Base-by-base conservation (phyloP, 2,797 vertebrate genomes). In the Hoplostethus mediterraneus region DNA sequence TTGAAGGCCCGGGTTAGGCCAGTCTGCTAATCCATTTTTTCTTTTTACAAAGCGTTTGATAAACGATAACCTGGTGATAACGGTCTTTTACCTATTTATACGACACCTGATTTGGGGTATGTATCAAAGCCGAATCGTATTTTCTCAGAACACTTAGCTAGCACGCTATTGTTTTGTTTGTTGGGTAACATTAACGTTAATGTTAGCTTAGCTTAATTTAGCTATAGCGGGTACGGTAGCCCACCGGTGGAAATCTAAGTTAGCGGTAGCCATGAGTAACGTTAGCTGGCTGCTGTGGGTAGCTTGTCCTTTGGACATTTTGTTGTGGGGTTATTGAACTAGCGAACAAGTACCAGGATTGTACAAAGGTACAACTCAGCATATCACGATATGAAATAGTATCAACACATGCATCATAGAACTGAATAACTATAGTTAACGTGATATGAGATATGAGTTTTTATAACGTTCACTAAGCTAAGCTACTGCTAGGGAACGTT, bases 1-100 rank as follows among this genome's bases (percentile, higher is more conserved):
- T 30, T 52, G 75, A 63, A 81, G 85, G 90, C 88, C 89, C 54
- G 51, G 60, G 57, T 66, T 59, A 83, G 88, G 77, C 87, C 58
- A 59, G 17, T 17, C 81, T 77, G 89, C 92, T 90, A 88, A 82
- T 58, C 49, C 38, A 86, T 62, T 75, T 74, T 33, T 49, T 57
- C 28, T 2, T 28, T 28, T 14, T 81, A 60, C 30, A 57, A n/a
- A 72, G 21, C 49, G 42, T 83, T 83, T 69, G 9, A 42, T 6
- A 4, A 67, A 45, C 31, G 48, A 49, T 55, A 51, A 48, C n/a
- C 14, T 9, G 6, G 36, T 38, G 25, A 12, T 62, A 54, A 52
- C 38, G 14, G 12, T 13, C 67, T 82, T 31, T 64, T 49, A 36
- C 5, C 1, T 12, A 31, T 42, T 28, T 57, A 13, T 12, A 65